Evolutionary conservation across 1,140 invertebrate genomes (phyloP).

Genomic region (Gerris buenoi): DNA sequence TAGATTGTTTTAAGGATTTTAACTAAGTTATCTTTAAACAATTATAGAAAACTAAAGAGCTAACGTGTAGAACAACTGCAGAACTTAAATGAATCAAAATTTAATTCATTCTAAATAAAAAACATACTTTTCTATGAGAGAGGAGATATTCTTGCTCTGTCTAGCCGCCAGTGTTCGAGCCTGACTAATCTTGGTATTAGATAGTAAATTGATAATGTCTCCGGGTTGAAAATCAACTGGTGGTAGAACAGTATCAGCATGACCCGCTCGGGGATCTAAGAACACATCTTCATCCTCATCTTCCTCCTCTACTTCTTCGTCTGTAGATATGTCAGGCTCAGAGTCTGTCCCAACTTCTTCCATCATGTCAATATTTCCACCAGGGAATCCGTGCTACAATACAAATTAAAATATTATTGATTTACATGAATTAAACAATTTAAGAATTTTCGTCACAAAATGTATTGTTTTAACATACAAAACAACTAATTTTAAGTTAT

Average conservation of each 20-base stretch:
- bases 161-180: background rate
- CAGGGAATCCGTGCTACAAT: constrained; percentile 53
- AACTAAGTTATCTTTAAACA: too few relatives aligned
- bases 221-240: constrained; percentile 45
- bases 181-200: background rate
- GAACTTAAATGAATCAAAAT: too few relatives aligned
- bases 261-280: constrained; percentile 62
- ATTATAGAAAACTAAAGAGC: too few relatives aligned
- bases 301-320: constrained; percentile 27
- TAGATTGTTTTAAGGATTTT: too few relatives aligned
- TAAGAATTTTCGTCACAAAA: too few relatives aligned
- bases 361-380: constrained; percentile 43
- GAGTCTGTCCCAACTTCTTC: constrained; percentile 27
- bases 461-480: too few relatives aligned
- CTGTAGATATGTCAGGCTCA: constrained; percentile 30
- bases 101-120: too few relatives aligned
- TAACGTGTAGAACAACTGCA: too few relatives aligned
- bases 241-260: constrained; percentile 52
- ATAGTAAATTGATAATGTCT: background rate
- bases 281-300: constrained; percentile 24
- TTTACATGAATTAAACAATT: too few relatives aligned
- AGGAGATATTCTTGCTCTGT: background rate
- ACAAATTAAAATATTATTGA: too few relatives aligned
- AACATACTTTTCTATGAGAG: background rate
- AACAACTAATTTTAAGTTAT: too few relatives aligned